phyloP scores from a whole-genome alignment of 1,140 invertebrate genomes.

The Meteorus sp. region DNA sequence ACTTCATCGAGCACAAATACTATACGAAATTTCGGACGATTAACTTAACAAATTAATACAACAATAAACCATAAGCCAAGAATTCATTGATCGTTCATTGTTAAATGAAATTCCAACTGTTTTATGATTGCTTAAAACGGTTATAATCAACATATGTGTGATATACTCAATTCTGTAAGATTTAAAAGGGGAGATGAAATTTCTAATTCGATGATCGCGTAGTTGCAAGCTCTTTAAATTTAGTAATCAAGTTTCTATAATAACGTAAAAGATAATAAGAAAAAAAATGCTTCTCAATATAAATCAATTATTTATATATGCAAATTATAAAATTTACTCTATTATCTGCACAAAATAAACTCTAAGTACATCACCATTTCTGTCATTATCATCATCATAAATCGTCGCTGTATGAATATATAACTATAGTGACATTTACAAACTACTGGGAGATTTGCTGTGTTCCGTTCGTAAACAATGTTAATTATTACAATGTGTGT shows the following conservation, averaged over 20 bases:
- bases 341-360: too few species aligned
- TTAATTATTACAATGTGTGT: too few species aligned
- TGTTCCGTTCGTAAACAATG: background rate
- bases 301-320: too few species aligned
- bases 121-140: constrained; percentile 6
- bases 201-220: background rate
- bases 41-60: background rate
- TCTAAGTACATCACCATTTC: background rate
- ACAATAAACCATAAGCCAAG: background rate
- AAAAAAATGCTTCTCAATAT: too few species aligned
- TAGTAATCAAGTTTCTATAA: background rate
- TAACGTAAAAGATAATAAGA: too few species aligned
- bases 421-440: too few species aligned
- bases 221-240: background rate
- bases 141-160: constrained; percentile 14
- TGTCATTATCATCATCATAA: background rate
- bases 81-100: background rate
- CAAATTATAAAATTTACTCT: too few species aligned
- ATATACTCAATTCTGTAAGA: constrained; percentile 12
- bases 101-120: constrained; percentile 2
- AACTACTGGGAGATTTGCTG: background rate
- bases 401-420: background rate
- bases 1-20: constrained; percentile 8
- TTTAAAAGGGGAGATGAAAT: background rate
- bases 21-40: background rate